Percentiles rank a stretch among this genome's conserved stretches.
Conservation (phyloP, 2,888 invertebrate genomes). For the Polydrusus pterygomalis region DNA sequence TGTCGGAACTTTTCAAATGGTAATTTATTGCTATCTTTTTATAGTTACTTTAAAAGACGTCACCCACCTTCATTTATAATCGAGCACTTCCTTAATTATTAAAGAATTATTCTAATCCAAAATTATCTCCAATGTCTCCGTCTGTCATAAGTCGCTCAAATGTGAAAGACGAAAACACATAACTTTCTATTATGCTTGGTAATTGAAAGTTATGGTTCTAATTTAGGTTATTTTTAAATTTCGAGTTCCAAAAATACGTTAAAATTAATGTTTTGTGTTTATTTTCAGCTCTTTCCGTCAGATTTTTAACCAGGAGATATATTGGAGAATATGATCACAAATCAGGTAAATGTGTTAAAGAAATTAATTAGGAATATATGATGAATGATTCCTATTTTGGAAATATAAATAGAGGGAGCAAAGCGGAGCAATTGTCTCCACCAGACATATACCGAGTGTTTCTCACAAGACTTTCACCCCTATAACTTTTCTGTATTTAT, state of each 20-base stretch:
- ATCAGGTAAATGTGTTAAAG: conserved; percentile 80
- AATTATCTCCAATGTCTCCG: conserved; percentile 8
- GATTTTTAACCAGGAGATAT: conserved; percentile 93
- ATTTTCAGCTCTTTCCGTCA: conserved; percentile 77
- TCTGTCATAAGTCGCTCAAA: conserved; percentile 17
- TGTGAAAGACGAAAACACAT: conserved; percentile 21
- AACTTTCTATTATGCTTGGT: neutral
- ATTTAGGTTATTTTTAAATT: conserved; percentile 14
- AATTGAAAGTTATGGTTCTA: neutral
- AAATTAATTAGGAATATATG: too few species aligned
- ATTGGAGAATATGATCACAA: conserved; percentile 97
- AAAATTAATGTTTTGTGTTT: conserved; percentile 44
- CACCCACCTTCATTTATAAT: too few species aligned
- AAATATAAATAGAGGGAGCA: too few species aligned
- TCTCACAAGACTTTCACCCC: too few species aligned
- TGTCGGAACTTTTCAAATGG: too few species aligned
- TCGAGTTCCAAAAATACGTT: neutral
- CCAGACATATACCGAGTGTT: too few species aligned
- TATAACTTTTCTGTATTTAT: too few species aligned
- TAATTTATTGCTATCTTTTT: too few species aligned
- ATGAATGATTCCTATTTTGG: too few species aligned
- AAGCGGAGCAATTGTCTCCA: too few species aligned
- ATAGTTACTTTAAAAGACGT: too few species aligned
- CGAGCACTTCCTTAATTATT: too few species aligned
- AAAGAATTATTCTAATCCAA: neutral